phyloP scores from a whole-genome alignment of 2,113 vertebrate species.

The Noturus placidus region DNA sequence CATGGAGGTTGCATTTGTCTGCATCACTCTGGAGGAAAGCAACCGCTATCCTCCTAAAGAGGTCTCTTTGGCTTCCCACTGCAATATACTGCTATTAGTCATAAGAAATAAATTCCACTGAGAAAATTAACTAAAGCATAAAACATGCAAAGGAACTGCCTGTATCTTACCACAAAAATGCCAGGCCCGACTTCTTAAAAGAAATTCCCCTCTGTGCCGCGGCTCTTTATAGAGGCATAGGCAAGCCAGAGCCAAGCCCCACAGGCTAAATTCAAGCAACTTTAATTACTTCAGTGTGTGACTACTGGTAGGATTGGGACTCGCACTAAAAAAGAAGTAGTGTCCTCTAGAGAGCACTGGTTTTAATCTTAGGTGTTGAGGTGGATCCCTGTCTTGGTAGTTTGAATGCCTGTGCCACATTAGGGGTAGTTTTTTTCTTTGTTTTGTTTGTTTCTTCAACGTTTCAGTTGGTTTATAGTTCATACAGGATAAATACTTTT shows the following conservation, averaged over 20 bases:
- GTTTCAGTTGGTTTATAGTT: not conserved
- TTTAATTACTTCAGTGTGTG: constrained; percentile 75
- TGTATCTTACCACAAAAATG: constrained; percentile 74
- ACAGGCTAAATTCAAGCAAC: constrained; percentile 68
- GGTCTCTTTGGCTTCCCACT: constrained; percentile 54
- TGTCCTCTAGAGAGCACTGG: not conserved
- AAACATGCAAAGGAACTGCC: constrained; percentile 73
- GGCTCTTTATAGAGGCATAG: constrained; percentile 61
- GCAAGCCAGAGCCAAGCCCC: constrained; percentile 66
- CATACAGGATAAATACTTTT: not conserved
- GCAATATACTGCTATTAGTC: constrained; percentile 63
- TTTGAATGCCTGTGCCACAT: not conserved
- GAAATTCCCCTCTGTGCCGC: constrained; percentile 58
- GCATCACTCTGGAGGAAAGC: constrained; percentile 53
- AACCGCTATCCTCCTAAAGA: constrained; percentile 54
- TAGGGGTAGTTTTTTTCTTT: not conserved
- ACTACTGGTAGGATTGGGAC: constrained; percentile 70
- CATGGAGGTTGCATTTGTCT: constrained; percentile 27
- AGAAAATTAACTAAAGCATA: constrained; percentile 70
- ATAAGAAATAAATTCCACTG: constrained; percentile 69
- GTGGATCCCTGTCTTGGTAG: not conserved
- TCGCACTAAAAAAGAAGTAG: constrained; percentile 54
- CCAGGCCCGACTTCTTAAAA: constrained; percentile 66
- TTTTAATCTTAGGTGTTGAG: not conserved
- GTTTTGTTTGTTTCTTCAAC: not conserved